Conservation (phyloP, 2,888 invertebrate species). For the Nebria brevicollis region DNA sequence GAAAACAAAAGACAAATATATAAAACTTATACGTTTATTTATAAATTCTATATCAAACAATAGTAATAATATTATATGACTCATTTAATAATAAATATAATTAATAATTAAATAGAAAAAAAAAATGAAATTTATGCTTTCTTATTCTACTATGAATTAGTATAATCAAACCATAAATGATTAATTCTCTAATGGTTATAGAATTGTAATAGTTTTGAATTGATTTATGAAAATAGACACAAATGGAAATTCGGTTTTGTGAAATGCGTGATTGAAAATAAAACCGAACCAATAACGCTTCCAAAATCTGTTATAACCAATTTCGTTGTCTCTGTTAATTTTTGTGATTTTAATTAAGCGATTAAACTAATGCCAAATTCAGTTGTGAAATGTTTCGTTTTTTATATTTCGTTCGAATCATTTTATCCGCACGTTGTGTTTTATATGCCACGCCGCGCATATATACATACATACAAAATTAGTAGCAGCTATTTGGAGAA, state of each 20-base stretch:
- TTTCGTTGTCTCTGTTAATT: conserved; percentile 36
- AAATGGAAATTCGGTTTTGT: neutral
- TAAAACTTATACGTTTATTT: too few species aligned
- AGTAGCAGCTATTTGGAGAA: neutral
- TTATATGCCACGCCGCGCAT: neutral
- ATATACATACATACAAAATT: neutral
- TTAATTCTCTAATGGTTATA: too few species aligned
- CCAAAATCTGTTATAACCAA: neutral
- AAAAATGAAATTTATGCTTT: too few species aligned
- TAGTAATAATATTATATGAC: too few species aligned
- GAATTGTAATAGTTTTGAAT: too few species aligned
- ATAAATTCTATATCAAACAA: too few species aligned
- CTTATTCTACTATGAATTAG: too few species aligned
- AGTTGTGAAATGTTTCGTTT: conserved; percentile 36
- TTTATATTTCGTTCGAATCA: conserved; percentile 35
- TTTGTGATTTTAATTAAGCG: conserved; percentile 41
- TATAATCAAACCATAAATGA: too few species aligned
- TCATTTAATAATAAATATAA: too few species aligned
- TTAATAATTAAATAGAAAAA: too few species aligned
- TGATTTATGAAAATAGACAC: neutral
- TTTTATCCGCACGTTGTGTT: conserved; percentile 11
- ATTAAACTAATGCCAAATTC: conserved; percentile 42
- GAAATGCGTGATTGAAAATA: neutral
- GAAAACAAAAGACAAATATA: too few species aligned
- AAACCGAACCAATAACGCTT: neutral